Percentiles rank a stretch among this genome's conserved stretches.
Conservation (phyloP, 2,888 invertebrate species). For the Plagodis pulveraria region DNA sequence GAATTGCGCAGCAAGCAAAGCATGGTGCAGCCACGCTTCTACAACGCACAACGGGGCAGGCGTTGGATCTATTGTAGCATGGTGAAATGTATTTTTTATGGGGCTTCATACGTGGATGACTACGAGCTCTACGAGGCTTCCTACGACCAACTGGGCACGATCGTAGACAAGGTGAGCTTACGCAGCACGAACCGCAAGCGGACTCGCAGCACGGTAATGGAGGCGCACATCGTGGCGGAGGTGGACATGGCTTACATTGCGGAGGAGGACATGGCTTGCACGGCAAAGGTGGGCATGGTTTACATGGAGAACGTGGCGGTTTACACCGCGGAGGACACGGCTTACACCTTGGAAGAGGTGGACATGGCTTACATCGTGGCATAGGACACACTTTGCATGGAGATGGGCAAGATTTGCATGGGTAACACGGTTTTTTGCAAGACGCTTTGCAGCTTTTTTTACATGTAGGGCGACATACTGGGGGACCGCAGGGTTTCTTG, state of each 20-base stretch:
- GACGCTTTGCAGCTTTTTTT: constrained; percentile 45
- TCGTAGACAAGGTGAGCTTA: constrained; percentile 62
- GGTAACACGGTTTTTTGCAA: constrained; percentile 44
- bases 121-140: constrained; percentile 53
- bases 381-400: neutral
- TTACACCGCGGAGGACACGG: constrained; percentile 26
- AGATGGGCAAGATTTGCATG: constrained; percentile 26
- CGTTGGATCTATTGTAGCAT: constrained; percentile 62
- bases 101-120: constrained; percentile 62
- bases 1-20: constrained; percentile 42
- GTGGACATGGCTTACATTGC: constrained; percentile 35
- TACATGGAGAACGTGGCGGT: constrained; percentile 25
- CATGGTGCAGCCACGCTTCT: constrained; percentile 64
- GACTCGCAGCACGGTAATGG: constrained; percentile 8
- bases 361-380: constrained; percentile 29
- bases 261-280: constrained; percentile 14
- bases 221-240: neutral
- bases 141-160: constrained; percentile 65
- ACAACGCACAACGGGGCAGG: constrained; percentile 64
- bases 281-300: constrained; percentile 11
- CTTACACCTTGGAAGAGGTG: constrained; percentile 22
- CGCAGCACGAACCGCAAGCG: constrained; percentile 44
- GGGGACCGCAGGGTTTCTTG: constrained; percentile 52
- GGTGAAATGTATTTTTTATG: constrained; percentile 65
- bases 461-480: constrained; percentile 42